phyloP scores from a whole-genome alignment of 2,888 invertebrate species.

The Stenolophus ochropezus region DNA sequence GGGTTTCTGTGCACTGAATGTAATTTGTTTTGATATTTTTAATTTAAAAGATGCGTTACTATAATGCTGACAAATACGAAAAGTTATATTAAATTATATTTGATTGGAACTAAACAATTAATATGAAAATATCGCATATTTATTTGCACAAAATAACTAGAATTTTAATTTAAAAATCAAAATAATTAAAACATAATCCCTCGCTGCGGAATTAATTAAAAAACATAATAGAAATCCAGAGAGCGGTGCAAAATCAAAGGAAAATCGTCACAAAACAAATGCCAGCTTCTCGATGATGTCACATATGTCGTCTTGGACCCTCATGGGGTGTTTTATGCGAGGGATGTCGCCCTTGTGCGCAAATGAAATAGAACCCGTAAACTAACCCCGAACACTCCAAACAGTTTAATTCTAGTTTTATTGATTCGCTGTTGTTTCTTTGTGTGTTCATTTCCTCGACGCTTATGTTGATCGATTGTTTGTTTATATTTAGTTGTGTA shows the following conservation, averaged over 20 bases:
- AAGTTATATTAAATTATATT: not conserved
- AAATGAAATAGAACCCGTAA: conserved; percentile 59
- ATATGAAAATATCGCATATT: conserved; percentile 11
- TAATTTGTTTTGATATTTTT: too few relatives aligned
- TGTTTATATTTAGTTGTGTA: conserved; percentile 33
- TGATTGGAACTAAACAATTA: not conserved
- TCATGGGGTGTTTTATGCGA: conserved; percentile 31
- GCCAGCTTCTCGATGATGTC: conserved; percentile 21
- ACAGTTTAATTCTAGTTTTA: conserved; percentile 57
- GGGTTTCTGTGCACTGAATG: too few relatives aligned
- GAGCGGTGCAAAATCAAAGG: conserved; percentile 34
- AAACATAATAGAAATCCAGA: conserved; percentile 32
- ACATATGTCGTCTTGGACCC: conserved; percentile 50
- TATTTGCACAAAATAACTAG: conserved; percentile 11
- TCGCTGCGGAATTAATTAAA: conserved; percentile 34
- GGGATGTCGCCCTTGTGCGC: conserved; percentile 30
- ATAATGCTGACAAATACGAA: too few relatives aligned
- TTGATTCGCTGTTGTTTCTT: conserved; percentile 52
- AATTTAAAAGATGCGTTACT: too few relatives aligned
- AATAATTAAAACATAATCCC: conserved; percentile 46
- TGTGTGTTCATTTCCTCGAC: conserved; percentile 39
- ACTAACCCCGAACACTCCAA: conserved; percentile 57
- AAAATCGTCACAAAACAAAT: conserved; percentile 18
- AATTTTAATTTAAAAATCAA: conserved; percentile 40
- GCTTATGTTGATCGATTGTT: conserved; percentile 36